These are phyloP conservation scores for Caenorhabditis macrosperma DNA, from an alignment of 2,888 invertebrate genomes.

Conservation along the genomic window DNA sequence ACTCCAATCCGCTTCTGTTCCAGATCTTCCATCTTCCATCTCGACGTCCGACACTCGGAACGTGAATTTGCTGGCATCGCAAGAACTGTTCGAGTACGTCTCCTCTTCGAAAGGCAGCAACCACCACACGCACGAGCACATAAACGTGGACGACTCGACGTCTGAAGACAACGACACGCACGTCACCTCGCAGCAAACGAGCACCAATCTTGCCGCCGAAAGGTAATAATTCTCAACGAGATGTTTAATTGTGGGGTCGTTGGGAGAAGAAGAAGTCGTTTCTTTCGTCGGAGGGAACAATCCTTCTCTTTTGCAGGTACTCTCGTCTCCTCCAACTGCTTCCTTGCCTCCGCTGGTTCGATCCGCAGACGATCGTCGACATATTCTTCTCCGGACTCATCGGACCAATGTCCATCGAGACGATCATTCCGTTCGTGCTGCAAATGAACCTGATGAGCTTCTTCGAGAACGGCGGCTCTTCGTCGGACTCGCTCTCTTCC, in stretches of 20 bases:
- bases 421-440: constrained; percentile 92
- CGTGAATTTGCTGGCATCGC: constrained; percentile 85
- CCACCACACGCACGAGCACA: constrained; percentile 40
- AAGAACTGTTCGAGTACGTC: constrained; percentile 82
- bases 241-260: constrained; percentile 2
- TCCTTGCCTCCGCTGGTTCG: constrained; percentile 82
- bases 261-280: not conserved
- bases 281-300: not conserved
- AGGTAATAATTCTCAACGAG: constrained; percentile 45
- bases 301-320: constrained; percentile 60
- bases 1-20: not conserved
- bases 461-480: constrained; percentile 55
- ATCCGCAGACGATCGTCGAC: constrained; percentile 87
- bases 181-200: constrained; percentile 61
- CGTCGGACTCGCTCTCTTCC: constrained; percentile 44
- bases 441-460: constrained; percentile 81
- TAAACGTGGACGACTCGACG: constrained; percentile 69
- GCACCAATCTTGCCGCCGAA: constrained; percentile 62
- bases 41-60: constrained; percentile 83
- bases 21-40: constrained; percentile 83
- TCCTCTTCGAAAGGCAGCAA: constrained; percentile 36
- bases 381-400: constrained; percentile 93
- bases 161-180: constrained; percentile 71
- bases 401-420: constrained; percentile 94
- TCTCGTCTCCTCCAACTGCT: constrained; percentile 82